phyloP scores from a whole-genome alignment of 2,113 vertebrate genomes.

The Podarcis muralis region DNA sequence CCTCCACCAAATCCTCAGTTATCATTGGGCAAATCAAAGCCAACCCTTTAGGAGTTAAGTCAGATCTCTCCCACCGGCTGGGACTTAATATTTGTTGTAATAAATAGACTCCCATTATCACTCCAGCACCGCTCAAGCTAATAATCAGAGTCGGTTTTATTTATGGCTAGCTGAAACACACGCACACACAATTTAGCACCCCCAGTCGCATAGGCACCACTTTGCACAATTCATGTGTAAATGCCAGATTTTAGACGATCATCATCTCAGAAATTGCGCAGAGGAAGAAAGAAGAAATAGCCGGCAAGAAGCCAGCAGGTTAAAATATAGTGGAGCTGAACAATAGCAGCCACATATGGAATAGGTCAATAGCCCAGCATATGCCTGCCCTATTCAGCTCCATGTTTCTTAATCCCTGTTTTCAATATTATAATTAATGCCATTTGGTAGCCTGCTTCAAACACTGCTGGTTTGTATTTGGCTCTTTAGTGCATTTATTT shows the following conservation, averaged over 20 bases:
- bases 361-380: constrained; percentile 48
- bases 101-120: not conserved
- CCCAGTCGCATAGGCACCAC: constrained; percentile 30
- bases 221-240: constrained; percentile 60
- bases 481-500: constrained; percentile 33
- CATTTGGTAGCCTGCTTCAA: constrained; percentile 38
- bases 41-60: constrained; percentile 8
- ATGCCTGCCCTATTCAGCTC: constrained; percentile 48
- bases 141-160: not conserved
- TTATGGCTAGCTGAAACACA: not conserved
- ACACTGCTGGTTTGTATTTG: constrained; percentile 45
- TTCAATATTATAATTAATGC: constrained; percentile 51
- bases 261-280: not conserved
- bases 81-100: not conserved
- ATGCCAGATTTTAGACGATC: constrained; percentile 49
- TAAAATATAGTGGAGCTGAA: constrained; percentile 24
- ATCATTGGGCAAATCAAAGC: not conserved
- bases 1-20: not conserved
- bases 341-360: constrained; percentile 52
- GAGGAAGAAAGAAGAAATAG: not conserved
- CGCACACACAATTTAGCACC: not conserved
- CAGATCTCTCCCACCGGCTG: accelerated
- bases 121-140: not conserved
- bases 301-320: not conserved
- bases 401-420: constrained; percentile 59